Percentiles rank a stretch among this genome's conserved stretches.
phyloP scores from a whole-genome alignment of 2,888 invertebrate species.

The Diploptera punctata region DNA sequence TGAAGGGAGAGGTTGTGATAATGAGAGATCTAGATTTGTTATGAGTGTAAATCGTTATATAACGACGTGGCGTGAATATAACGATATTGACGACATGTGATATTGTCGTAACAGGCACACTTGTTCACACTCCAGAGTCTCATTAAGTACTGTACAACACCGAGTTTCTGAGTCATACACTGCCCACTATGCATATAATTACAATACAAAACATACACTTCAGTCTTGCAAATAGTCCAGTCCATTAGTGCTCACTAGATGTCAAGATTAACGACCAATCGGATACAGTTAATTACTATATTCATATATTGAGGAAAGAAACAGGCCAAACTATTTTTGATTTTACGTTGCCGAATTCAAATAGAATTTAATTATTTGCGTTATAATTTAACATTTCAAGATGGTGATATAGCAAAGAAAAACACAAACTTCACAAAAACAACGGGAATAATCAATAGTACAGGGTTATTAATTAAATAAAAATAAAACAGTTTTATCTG shows the following conservation, averaged over 20 bases:
- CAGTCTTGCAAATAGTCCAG: not conserved
- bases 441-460: no score
- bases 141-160: not conserved
- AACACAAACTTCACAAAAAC: no score
- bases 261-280: no score
- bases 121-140: not conserved
- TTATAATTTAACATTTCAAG: no score
- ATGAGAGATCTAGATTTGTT: not conserved
- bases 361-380: no score
- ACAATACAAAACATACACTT: not conserved
- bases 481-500: no score
- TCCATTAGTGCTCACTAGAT: constrained; percentile 1
- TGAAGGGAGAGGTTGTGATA: not conserved
- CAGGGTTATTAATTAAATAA: no score
- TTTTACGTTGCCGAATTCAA: no score
- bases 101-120: not conserved
- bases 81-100: not conserved
- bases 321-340: no score
- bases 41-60: not conserved
- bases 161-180: not conserved
- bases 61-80: constrained; percentile 3
- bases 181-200: not conserved
- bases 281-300: no score
- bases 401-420: no score
- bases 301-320: no score